phyloP scores from a whole-genome alignment of 1,140 invertebrate species.

The Andricus grossulariae region DNA sequence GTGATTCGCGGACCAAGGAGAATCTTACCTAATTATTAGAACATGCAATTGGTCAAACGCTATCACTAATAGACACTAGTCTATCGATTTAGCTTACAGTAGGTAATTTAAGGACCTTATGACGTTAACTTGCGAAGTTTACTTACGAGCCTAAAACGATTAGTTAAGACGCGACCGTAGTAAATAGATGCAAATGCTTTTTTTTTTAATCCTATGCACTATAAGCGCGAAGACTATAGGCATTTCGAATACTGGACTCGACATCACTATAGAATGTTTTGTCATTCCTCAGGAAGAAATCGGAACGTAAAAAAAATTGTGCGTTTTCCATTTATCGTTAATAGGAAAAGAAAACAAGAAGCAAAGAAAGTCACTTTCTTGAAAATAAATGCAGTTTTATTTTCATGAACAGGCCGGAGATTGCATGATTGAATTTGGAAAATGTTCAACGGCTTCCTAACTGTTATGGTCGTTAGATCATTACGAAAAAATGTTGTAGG shows the following conservation, averaged over 20 bases:
- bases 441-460: too few species aligned
- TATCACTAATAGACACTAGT: conserved; percentile 61
- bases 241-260: not conserved
- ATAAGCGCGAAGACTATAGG: too few species aligned
- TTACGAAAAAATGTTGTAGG: too few species aligned
- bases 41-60: conserved; percentile 69
- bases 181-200: conserved; percentile 32
- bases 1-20: conserved; percentile 46
- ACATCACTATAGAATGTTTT: not conserved
- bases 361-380: not conserved
- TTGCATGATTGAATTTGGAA: too few species aligned
- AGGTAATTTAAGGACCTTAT: conserved; percentile 43
- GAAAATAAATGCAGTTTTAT: too few species aligned
- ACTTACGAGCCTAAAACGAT: conserved; percentile 32
- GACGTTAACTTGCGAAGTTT: conserved; percentile 30
- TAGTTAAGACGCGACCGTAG: conserved; percentile 14
- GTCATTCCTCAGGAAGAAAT: not conserved
- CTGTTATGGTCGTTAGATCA: too few species aligned
- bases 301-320: not conserved
- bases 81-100: conserved; percentile 44
- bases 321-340: not conserved
- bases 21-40: conserved; percentile 54
- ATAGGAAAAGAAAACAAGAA: not conserved
- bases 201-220: conserved; percentile 7
- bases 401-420: too few species aligned